phyloP scores from a whole-genome alignment of 2,888 invertebrate species.

The Stenolophus ochropezus region DNA sequence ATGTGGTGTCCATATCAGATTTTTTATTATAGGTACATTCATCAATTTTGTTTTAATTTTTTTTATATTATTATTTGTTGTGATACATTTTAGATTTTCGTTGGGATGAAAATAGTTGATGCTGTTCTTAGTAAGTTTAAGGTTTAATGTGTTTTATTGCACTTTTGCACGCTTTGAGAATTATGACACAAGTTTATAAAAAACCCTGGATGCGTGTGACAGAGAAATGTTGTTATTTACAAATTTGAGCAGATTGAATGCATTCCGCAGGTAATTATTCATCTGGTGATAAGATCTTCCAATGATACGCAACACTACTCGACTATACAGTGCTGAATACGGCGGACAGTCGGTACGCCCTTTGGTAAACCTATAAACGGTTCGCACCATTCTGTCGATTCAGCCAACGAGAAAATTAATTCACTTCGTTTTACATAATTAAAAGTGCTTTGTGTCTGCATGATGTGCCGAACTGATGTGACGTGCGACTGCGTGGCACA shows the following conservation, averaged over 20 bases:
- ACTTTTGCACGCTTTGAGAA: neutral
- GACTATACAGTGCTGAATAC: neutral
- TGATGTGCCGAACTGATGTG: constrained; percentile 29
- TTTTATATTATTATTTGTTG: too few relatives aligned
- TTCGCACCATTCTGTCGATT: constrained; percentile 54
- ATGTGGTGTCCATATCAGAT: too few relatives aligned
- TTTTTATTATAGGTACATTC: too few relatives aligned
- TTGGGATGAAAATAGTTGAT: too few relatives aligned
- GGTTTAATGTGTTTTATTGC: too few relatives aligned
- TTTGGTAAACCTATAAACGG: constrained; percentile 46
- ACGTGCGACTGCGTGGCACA: constrained; percentile 16
- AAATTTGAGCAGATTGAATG: constrained; percentile 9
- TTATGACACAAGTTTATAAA: too few relatives aligned
- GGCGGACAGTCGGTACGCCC: constrained; percentile 31
- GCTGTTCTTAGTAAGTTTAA: too few relatives aligned
- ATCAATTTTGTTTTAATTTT: too few relatives aligned
- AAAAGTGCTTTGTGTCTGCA: constrained; percentile 55
- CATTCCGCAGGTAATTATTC: constrained; percentile 30
- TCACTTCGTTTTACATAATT: constrained; percentile 58
- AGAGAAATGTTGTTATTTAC: neutral
- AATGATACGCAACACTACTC: constrained; percentile 35
- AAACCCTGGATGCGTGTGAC: neutral
- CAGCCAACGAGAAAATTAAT: constrained; percentile 57
- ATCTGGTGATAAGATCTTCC: constrained; percentile 3
- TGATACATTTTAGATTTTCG: too few relatives aligned